A percentile compares a stretch with the other conserved stretches of the same genome.
Evolutionary conservation across 1,140 invertebrate species (phyloP).

Genomic region (Drosophila willistoni): DNA sequence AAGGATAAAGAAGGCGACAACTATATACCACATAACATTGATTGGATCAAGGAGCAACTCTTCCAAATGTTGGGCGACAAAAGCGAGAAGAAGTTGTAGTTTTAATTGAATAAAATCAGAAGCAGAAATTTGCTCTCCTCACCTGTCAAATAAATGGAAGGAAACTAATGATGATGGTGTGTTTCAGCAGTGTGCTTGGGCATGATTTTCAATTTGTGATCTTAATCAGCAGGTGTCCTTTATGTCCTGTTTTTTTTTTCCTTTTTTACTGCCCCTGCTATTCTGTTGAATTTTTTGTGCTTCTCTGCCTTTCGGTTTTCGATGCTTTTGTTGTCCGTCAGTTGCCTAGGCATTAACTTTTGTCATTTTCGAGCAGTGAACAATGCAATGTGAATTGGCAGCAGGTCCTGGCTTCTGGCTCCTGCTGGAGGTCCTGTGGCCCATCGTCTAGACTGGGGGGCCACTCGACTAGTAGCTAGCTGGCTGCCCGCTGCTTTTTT

Average conservation of each 20-base stretch:
- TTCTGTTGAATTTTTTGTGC: slow-evolving; percentile 24
- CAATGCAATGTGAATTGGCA: slow-evolving; percentile 78
- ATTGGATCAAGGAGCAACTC: slow-evolving; percentile 99
- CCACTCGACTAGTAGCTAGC: slow-evolving; percentile 20
- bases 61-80: slow-evolving; percentile 95
- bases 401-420: slow-evolving; percentile 21
- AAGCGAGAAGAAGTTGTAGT: slow-evolving; percentile 83
- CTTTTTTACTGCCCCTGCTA: slow-evolving; percentile 11
- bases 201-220: slow-evolving; percentile 82
- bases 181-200: not conserved
- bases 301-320: slow-evolving; percentile 43
- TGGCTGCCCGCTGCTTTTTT: slow-evolving; percentile 34
- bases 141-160: slow-evolving; percentile 11
- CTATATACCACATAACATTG: slow-evolving; percentile 98
- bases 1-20: slow-evolving; percentile 95
- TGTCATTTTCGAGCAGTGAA: slow-evolving; percentile 72
- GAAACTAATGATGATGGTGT: slow-evolving; percentile 3
- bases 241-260: slow-evolving; percentile 32
- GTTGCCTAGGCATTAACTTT: slow-evolving; percentile 78
- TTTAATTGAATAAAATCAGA: slow-evolving; percentile 5
- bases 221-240: slow-evolving; percentile 82
- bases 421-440: slow-evolving; percentile 29
- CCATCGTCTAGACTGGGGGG: slow-evolving; percentile 2
- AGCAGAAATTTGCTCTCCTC: slow-evolving; percentile 8
- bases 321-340: slow-evolving; percentile 59